Base-by-base conservation (phyloP, 2,888 invertebrate species). In the Lochmaea capreae region DNA sequence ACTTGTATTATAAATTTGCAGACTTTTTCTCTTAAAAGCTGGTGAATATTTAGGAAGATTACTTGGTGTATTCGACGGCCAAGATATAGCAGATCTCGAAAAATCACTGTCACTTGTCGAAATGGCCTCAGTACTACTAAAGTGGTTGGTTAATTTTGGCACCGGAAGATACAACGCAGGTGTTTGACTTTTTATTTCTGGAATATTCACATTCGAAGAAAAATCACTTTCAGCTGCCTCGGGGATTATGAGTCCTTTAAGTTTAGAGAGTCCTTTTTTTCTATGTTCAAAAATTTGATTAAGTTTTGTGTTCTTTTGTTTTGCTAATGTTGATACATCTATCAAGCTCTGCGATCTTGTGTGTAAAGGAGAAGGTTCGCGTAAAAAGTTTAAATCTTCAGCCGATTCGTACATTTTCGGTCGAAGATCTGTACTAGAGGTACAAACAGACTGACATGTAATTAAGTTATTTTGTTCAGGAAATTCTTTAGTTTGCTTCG, bases 181-280 rank as follows among this genome's bases (percentile, higher is more conserved):
- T 33, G 80, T 82, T 70, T 79, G 79, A 81, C 94, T 94, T 87
- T 93, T 94, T 69, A 96, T 96, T 89, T 94, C 94, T 1, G 96
- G 95, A 82, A 96, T 88, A 87, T 95, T 94, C 65, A 93, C 89
- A 86, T 94, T 92, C 67, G 92, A 88, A 3, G 88, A 85, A 39
- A 75, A 49, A 62, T 81, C 81, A 58, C 69, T 79, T 78, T 90
- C 88, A 33, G 89, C 86, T 14, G 90, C 89, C 82, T 96, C 96
- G 5, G 96, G 96, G 84, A 97, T 97, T 46, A 95, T 94, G 81
- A 97, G 88, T n/a, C 96, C 96, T 83, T 95, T 91, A 74, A 97
- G 87, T 86, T 96, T 96, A 3, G 95, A 94, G 87, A 95, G 91
- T 22, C 94, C 93, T 83, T 93, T 93, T 79, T 93, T 92, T 71